phyloP scores from a whole-genome alignment of 2,888 invertebrate genomes.

The Bombyx huttoni region DNA sequence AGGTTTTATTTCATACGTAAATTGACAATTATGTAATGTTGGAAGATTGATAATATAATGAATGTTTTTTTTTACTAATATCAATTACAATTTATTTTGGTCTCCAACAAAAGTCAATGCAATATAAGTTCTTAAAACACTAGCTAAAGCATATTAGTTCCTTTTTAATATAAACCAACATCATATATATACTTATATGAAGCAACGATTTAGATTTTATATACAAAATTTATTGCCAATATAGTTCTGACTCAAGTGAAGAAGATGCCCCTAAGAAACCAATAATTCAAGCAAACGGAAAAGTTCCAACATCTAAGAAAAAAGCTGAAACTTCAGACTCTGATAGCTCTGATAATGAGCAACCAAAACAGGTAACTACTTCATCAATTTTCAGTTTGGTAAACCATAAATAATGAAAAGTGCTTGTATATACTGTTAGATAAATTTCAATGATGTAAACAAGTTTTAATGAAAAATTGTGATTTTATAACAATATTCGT shows the following conservation, averaged over 20 bases:
- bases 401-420: too few relatives aligned
- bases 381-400: not conserved
- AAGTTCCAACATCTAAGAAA: conserved; percentile 33
- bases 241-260: conserved; percentile 34
- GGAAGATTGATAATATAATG: too few relatives aligned
- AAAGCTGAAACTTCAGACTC: conserved; percentile 47
- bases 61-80: too few relatives aligned
- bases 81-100: too few relatives aligned
- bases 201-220: not conserved
- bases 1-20: too few relatives aligned
- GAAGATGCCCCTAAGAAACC: conserved; percentile 30
- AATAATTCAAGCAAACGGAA: conserved; percentile 34
- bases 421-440: conserved; percentile 4
- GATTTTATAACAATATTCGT: conserved; percentile 31
- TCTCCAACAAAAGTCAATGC: too few relatives aligned
- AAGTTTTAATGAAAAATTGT: conserved; percentile 6
- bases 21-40: too few relatives aligned
- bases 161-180: too few relatives aligned
- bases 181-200: too few relatives aligned
- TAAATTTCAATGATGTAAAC: conserved; percentile 30
- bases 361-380: conserved; percentile 26
- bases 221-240: not conserved
- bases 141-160: too few relatives aligned
- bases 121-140: too few relatives aligned
- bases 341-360: conserved; percentile 53